Conservation (phyloP, 2,888 invertebrate genomes). For the Diplazon laetatorius region DNA sequence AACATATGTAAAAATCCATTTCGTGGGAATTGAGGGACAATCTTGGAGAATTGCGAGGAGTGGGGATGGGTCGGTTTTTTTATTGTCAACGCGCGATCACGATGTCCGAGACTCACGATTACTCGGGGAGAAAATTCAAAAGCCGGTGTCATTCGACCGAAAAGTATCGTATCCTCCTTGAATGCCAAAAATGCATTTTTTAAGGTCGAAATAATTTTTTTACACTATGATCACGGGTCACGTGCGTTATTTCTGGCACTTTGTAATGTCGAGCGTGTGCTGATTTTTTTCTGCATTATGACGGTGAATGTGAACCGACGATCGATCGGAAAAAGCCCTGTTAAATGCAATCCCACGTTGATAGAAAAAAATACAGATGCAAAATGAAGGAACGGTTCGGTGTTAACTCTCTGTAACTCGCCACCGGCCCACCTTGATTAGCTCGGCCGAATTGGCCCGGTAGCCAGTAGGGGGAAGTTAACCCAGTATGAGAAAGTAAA, state of each 20-base stretch:
- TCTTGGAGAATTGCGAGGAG: too few relatives aligned
- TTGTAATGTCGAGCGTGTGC: slow-evolving; percentile 42
- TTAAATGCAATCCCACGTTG: slow-evolving; percentile 70
- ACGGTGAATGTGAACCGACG: slow-evolving; percentile 69
- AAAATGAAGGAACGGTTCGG: slow-evolving; percentile 21
- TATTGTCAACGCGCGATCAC: slow-evolving; percentile 39
- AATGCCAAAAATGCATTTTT: slow-evolving; percentile 28
- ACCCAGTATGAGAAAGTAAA: too few relatives aligned
- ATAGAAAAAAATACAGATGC: slow-evolving; percentile 25
- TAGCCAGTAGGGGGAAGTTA: too few relatives aligned
- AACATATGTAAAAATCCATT: too few relatives aligned
- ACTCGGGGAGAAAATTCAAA: slow-evolving; percentile 57
- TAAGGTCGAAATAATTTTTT: slow-evolving; percentile 53
- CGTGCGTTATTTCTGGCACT: slow-evolving; percentile 21
- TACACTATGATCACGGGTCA: slow-evolving; percentile 11
- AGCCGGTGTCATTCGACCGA: slow-evolving; percentile 39
- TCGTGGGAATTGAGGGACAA: background rate
- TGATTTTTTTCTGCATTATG: slow-evolving; percentile 68
- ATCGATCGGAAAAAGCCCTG: slow-evolving; percentile 61
- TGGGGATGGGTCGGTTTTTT: background rate
- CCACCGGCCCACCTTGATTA: too few relatives aligned
- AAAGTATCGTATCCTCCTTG: slow-evolving; percentile 14
- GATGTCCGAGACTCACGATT: slow-evolving; percentile 69
- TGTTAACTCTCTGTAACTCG: too few relatives aligned
- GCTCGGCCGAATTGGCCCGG: too few relatives aligned